Conservation (phyloP, 2,797 vertebrate genomes). For the Nannoperca obscura region DNA sequence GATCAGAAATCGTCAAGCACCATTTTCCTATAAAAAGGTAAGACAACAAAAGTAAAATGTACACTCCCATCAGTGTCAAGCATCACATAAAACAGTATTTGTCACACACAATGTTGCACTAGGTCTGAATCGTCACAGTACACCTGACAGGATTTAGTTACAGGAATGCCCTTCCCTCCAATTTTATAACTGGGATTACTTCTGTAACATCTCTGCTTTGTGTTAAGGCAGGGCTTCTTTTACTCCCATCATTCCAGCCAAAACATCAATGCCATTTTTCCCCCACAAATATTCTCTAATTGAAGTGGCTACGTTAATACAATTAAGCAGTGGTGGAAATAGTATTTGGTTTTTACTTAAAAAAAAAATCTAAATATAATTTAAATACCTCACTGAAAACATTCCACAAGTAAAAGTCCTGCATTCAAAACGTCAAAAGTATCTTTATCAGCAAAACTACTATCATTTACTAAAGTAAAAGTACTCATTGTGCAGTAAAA, state of each 20-base stretch:
- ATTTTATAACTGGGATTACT: neutral
- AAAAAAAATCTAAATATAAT: no score
- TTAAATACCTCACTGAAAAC: no score
- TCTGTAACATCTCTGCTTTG: neutral
- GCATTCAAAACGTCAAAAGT: no score
- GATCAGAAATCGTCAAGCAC: slow-evolving; percentile 48
- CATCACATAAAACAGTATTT: neutral
- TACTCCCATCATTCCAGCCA: neutral
- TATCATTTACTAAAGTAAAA: no score
- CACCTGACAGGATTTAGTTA: neutral
- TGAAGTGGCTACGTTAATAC: neutral
- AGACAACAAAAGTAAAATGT: slow-evolving; percentile 48
- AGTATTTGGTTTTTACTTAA: no score
- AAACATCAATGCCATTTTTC: neutral
- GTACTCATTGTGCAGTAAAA: no score
- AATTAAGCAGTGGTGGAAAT: neutral
- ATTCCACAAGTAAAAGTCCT: no score
- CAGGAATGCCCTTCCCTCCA: neutral
- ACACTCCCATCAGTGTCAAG: slow-evolving; percentile 18
- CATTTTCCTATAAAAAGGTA: slow-evolving; percentile 59
- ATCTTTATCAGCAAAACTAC: no score
- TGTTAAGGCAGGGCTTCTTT: neutral
- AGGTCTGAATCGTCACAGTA: neutral
- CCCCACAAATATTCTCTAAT: neutral
- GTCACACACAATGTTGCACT: neutral